Percentiles rank a stretch among this genome's conserved stretches.
Evolutionary conservation across 2,797 vertebrate genomes (phyloP).

Genomic region (Acridotheres tristis): DNA sequence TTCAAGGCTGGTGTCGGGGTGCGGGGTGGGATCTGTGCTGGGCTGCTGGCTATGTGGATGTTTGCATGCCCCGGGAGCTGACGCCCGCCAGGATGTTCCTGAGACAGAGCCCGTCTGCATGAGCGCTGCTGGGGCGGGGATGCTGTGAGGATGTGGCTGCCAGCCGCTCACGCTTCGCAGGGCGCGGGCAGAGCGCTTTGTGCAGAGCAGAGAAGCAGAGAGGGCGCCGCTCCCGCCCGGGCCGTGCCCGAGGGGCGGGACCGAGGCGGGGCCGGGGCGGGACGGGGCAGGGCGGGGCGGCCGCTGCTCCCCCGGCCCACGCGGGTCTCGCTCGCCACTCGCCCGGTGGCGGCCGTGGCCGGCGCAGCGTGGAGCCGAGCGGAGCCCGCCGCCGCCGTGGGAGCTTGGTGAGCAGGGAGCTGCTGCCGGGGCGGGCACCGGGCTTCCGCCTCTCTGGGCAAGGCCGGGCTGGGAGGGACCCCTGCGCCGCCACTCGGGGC

Average conservation of each 20-base stretch:
- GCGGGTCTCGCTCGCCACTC: background rate
- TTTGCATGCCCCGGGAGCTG: background rate
- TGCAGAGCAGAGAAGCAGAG: background rate
- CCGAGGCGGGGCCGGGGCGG: background rate
- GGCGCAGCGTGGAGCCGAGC: background rate
- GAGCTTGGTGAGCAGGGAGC: background rate
- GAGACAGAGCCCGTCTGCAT: background rate
- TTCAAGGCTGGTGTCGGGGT: background rate
- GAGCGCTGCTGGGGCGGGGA: background rate
- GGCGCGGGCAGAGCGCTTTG: background rate
- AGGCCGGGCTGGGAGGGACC: background rate
- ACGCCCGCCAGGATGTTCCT: background rate
- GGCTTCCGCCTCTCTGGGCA: background rate
- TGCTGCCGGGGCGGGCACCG: background rate
- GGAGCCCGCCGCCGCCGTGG: background rate
- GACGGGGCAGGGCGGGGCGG: background rate
- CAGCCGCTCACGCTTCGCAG: background rate
- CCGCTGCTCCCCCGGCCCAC: background rate
- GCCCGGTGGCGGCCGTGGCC: background rate
- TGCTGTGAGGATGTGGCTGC: accelerated
- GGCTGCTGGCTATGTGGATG: background rate
- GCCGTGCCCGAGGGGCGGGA: background rate
- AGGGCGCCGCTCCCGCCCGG: background rate
- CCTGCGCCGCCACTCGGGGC: background rate
- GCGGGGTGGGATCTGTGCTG: background rate